These are phyloP conservation scores for Rana temporaria DNA, from an alignment of 2,113 vertebrate genomes.

Conservation along the genomic window DNA sequence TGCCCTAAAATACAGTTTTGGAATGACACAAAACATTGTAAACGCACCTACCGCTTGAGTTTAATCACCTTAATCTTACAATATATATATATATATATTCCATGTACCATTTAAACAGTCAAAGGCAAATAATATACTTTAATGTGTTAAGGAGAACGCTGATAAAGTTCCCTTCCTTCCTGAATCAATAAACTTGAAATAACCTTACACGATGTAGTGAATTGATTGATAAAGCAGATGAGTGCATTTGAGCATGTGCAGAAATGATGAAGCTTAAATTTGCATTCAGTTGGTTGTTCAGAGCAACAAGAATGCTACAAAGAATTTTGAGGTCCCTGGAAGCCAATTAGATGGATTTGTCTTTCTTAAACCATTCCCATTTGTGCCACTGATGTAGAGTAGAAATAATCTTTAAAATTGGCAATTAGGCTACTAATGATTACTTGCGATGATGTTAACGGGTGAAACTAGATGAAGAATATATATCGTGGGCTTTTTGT, in stretches of 20 bases:
- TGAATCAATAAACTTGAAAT: background rate
- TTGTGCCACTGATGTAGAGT: constrained; percentile 3
- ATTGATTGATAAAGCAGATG: background rate
- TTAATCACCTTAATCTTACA: too few relatives aligned
- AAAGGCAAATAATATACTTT: too few relatives aligned
- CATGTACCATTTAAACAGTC: too few relatives aligned
- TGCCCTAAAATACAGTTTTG: too few relatives aligned
- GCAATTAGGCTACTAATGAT: constrained; percentile 12
- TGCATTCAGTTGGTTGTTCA: constrained; percentile 17
- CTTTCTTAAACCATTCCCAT: background rate
- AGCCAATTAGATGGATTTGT: constrained; percentile 8
- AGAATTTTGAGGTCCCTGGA: constrained; percentile 6
- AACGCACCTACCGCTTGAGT: too few relatives aligned
- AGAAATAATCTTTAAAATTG: constrained; percentile 11
- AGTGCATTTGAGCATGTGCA: background rate
- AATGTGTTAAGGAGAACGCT: too few relatives aligned
- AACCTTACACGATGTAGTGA: background rate
- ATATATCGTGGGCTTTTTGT: too few relatives aligned
- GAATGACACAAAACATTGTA: too few relatives aligned
- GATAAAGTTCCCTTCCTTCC: background rate
- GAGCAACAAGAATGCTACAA: constrained; percentile 21
- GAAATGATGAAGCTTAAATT: background rate
- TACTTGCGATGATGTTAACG: background rate
- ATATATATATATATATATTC: too few relatives aligned
- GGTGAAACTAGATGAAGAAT: background rate